Evolutionary conservation across 1,140 invertebrate genomes (phyloP).

Genomic region (Scaptomyza pallida): DNA sequence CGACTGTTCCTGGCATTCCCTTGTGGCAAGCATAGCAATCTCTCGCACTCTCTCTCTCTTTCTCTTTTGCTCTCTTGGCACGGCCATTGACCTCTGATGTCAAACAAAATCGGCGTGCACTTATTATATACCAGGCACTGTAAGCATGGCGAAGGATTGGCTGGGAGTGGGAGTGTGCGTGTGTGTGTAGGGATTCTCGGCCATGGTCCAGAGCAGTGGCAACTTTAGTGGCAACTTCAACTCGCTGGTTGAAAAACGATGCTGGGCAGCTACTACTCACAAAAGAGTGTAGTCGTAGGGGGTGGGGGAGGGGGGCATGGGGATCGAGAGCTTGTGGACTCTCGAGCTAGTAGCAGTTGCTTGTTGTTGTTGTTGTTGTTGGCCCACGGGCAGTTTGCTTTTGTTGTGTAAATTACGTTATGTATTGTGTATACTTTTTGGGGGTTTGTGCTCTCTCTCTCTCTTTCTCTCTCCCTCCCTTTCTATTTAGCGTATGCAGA

Average conservation of each 20-base stretch:
- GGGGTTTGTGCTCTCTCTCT: slow-evolving; percentile 50
- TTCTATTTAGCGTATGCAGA: background rate
- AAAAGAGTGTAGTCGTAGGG: no score
- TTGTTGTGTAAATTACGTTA: slow-evolving; percentile 80
- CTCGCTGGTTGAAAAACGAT: slow-evolving; percentile 30
- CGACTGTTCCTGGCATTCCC: slow-evolving; percentile 48
- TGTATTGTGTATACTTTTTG: slow-evolving; percentile 71
- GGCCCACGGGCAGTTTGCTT: slow-evolving; percentile 69
- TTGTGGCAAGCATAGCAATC: slow-evolving; percentile 33
- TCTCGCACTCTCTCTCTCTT: slow-evolving; percentile 19
- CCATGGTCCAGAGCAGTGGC: slow-evolving; percentile 59
- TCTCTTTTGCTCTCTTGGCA: slow-evolving; percentile 15
- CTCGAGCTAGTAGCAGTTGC: slow-evolving; percentile 56
- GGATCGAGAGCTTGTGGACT: slow-evolving; percentile 29
- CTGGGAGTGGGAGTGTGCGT: background rate
- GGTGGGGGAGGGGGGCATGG: background rate
- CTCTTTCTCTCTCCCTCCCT: no score
- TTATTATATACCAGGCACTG: slow-evolving; percentile 56
- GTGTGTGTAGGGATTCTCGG: slow-evolving; percentile 44
- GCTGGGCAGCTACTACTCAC: background rate
- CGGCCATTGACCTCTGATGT: slow-evolving; percentile 81
- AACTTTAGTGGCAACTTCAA: slow-evolving; percentile 45
- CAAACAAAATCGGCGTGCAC: slow-evolving; percentile 78
- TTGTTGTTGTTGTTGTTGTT: slow-evolving; percentile 18
- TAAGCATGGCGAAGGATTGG: background rate